A percentile compares a stretch with the other conserved stretches of the same genome.
Conservation (phyloP, 2,113 vertebrate species). For the Opisthocomus hoazin region DNA sequence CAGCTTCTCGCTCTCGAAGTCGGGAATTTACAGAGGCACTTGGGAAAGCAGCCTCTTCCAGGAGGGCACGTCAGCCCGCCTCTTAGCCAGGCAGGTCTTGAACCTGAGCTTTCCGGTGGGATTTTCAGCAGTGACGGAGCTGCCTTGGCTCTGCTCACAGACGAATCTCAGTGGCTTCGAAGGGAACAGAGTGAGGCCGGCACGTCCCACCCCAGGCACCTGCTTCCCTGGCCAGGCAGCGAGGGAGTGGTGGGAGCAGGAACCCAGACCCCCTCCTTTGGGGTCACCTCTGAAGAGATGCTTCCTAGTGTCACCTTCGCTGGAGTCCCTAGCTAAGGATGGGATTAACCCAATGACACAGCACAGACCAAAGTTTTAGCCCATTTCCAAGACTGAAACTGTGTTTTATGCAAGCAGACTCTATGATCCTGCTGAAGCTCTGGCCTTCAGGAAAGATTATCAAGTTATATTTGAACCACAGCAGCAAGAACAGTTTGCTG, state of each 20-base stretch:
- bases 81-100: background rate
- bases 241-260: background rate
- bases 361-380: background rate
- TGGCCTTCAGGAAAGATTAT: background rate
- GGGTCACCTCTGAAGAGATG: background rate
- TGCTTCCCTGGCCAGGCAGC: background rate
- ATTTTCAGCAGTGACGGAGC: background rate
- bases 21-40: background rate
- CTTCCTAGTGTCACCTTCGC: background rate
- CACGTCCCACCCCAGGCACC: rapidly evolving
- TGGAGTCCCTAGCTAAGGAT: background rate
- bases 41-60: rapidly evolving
- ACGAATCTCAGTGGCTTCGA: rapidly evolving
- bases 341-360: background rate
- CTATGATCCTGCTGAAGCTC: background rate
- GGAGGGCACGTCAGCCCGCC: rapidly evolving
- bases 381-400: background rate
- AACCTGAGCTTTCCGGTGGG: background rate
- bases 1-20: background rate
- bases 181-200: background rate
- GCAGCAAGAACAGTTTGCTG: background rate
- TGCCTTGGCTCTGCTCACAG: background rate
- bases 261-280: background rate
- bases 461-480: background rate
- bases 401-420: background rate